Base-by-base conservation (phyloP, 2,888 invertebrate genomes). In the Eilema depressum region DNA sequence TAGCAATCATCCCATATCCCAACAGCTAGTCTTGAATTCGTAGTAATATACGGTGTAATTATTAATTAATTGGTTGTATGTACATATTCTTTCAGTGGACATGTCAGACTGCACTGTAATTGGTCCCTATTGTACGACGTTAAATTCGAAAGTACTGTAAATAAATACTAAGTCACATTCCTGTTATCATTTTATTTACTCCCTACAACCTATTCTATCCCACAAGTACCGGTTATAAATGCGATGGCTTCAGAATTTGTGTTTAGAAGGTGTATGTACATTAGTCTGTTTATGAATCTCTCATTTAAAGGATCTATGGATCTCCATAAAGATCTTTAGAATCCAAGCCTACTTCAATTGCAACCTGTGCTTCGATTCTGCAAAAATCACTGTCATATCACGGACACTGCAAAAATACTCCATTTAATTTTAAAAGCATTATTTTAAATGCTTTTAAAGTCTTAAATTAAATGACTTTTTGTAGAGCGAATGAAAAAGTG, bases 121-220 rank as follows among this genome's bases (percentile, higher is more conserved):
- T 66, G 71, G 33, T 64, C 69, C 61, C 71, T 63, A 25, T 66
- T 68, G 61, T 72, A 63, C 66, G 47, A 33, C 65, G 70, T 76
- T 73, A 68, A 70, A 75, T 67, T 70, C 66, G 75, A 77, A 68
- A 73, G 61, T 74, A 56, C 65, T 78, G 76, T 79, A 81, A 82
- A 80, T 81, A 82, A 82, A 82, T 63, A 71, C 73, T 70, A 64
- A 41, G 68, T 76, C 71, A 80, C 76, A 74, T 75, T 71, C 47
- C 67, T 60, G 59, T 53, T 64, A 75, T 25, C 11, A 75, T 77
- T 83, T n/a, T 33, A 74, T 78, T 79, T 60, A 2, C 7, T 26
- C 25, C 17, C 7, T n/a, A 33, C 20, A n/a, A 30, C 26, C 14
- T 2, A 26, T 17, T 8, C n/a, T 53, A 53, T 53, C n/a, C 47